Percentiles rank a stretch among this genome's conserved stretches.
phyloP scores from a whole-genome alignment of 2,113 vertebrate species.

The Antennarius striatus region DNA sequence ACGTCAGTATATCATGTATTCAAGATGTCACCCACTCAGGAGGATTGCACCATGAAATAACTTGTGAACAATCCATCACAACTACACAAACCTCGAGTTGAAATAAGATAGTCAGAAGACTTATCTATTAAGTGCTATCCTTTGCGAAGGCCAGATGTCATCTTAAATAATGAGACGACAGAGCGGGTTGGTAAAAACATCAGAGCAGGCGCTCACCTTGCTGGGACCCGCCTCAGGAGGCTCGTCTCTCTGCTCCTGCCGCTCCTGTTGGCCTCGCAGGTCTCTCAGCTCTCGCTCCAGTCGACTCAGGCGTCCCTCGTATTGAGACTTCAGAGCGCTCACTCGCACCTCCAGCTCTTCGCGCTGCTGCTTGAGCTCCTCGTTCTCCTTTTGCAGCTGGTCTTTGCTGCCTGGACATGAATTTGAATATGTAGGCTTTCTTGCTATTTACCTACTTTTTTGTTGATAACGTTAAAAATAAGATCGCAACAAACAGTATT shows the following conservation, averaged over 20 bases:
- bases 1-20: background rate
- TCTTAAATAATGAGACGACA: background rate
- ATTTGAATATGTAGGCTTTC: background rate
- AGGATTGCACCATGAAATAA: no score
- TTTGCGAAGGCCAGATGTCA: no score
- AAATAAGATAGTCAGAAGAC: no score
- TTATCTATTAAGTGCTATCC: no score
- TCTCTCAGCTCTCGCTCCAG: slow-evolving; percentile 90
- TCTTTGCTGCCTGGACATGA: slow-evolving; percentile 83
- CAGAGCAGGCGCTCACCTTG: slow-evolving; percentile 79
- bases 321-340: slow-evolving; percentile 93
- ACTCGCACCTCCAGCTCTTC: slow-evolving; percentile 94
- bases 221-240: slow-evolving; percentile 86
- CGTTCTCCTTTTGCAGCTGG: slow-evolving; percentile 89
- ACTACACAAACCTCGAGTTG: no score
- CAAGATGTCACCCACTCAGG: no score
- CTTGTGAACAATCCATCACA: no score
- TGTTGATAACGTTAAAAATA: no score
- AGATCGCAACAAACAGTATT: no score
- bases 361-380: slow-evolving; percentile 92
- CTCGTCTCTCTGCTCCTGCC: slow-evolving; percentile 95
- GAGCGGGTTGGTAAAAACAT: background rate
- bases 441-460: no score
- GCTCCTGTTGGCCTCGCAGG: slow-evolving; percentile 90
- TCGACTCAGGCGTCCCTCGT: slow-evolving; percentile 91